phyloP scores from a whole-genome alignment of 2,797 vertebrate genomes.

The Sphenopsis melanotis region DNA sequence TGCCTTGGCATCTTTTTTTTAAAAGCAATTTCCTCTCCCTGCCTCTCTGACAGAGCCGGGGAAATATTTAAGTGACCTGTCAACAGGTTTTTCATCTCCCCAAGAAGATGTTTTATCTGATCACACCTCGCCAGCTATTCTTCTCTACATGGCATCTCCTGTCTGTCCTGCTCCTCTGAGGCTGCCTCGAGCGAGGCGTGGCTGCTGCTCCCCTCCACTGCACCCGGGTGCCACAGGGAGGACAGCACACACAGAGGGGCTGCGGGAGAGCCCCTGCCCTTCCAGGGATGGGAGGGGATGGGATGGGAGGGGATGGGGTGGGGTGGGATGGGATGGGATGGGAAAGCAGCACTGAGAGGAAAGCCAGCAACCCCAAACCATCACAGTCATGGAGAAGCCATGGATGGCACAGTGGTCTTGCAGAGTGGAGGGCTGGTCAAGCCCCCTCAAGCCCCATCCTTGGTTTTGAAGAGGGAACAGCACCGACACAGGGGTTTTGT shows the following conservation, averaged over 20 bases:
- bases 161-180: background rate
- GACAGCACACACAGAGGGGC: background rate
- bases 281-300: background rate
- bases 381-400: rapidly evolving
- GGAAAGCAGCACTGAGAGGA: background rate
- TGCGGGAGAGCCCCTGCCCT: background rate
- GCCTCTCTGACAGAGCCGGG: slow-evolving; percentile 33
- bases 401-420: background rate
- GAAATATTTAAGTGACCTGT: slow-evolving; percentile 65
- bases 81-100: slow-evolving; percentile 44
- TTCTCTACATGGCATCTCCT: background rate
- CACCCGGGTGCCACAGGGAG: rapidly evolving
- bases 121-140: background rate
- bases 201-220: background rate
- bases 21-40: slow-evolving; percentile 62
- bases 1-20: slow-evolving; percentile 24
- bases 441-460: background rate
- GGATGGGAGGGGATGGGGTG: background rate
- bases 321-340: background rate
- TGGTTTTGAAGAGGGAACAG: background rate
- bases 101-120: slow-evolving; percentile 36
- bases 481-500: background rate
- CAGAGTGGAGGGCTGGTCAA: rapidly evolving
- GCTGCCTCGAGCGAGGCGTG: rapidly evolving
- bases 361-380: background rate